Base-by-base conservation (phyloP, 2,797 vertebrate species). In the Lutjanus campechanus region DNA sequence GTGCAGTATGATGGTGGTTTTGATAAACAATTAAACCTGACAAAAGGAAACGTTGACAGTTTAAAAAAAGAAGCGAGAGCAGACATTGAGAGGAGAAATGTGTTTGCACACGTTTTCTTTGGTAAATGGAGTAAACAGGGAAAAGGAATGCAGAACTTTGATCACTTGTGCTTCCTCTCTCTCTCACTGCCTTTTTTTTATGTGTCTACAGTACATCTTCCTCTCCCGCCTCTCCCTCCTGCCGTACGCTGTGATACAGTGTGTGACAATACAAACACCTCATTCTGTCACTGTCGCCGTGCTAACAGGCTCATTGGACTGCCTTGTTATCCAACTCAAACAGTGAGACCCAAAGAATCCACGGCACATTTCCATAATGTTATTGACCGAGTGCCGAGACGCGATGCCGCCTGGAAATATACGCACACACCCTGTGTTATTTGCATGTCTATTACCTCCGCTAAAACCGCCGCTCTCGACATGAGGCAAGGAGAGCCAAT, bases 371-470 rank as follows among this genome's bases (percentile, higher is more conserved):
- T 93, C 91, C 91, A 91, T 95, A 93, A 94, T 90, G 85, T 88
- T 93, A 91, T 94, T 93, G 92, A 94, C 89, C 60, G 53, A 92
- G 82, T 73, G 85, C 79, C 59, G 67, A 85, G 85, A 88, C 51
- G 74, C 51, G 12, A 60, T 20, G 12, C 71, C 3, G 73, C 68
- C 76, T 79, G 66, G 73, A 87, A 82, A 83, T 73, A 76, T 41
- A 69, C 56, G 77, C 76, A 69, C 75, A 67, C 72, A 76, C 67
- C 56, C 11, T 20, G 62, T 62, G 78, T 81, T 92, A 93, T 95
- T 93, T 94, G 93, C 91, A 92, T 95, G 91, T 91, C 92, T 93
- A 92, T 94, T 91, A 93, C 89, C 85, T 89, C 69, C 69, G 43
- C 70, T n/a, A 93, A 90, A 88, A 78, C 77, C 55, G 54, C 55